Percentiles rank a stretch among this genome's conserved stretches.
Evolutionary conservation across 2,797 vertebrate genomes (phyloP).

Genomic region (Coluber constrictor): DNA sequence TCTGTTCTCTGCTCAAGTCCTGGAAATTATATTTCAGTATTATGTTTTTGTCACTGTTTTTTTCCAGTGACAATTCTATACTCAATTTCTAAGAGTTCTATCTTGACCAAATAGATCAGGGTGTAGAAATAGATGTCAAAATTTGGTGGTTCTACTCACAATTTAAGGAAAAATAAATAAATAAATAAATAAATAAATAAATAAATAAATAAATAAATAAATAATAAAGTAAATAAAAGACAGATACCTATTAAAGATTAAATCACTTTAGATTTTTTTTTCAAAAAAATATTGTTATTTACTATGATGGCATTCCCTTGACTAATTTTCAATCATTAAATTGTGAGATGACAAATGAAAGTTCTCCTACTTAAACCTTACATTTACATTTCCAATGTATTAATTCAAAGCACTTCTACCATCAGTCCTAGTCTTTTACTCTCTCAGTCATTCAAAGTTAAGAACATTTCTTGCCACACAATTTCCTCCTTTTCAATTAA

Average conservation of each 20-base stretch:
- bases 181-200: background rate
- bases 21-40: background rate
- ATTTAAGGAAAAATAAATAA: background rate
- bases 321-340: background rate
- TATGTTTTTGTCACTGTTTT: background rate
- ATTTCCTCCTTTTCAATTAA: slow-evolving; percentile 2
- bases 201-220: background rate
- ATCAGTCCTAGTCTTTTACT: background rate
- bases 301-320: background rate
- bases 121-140: background rate
- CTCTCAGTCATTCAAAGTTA: slow-evolving; percentile 4
- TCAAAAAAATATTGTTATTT: background rate
- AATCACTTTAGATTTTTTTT: background rate
- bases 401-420: slow-evolving; percentile 3
- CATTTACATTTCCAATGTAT: slow-evolving; percentile 6
- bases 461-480: slow-evolving; percentile 12
- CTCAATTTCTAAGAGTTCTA: background rate
- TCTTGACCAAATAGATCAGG: background rate
- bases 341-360: background rate
- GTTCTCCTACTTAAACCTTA: background rate
- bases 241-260: background rate
- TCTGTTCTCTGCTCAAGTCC: background rate
- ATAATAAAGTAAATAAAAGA: background rate
- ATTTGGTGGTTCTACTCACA: background rate
- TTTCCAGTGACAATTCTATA: background rate